Base-by-base conservation (phyloP, 1,140 invertebrate genomes). In the Camponotus vicinus region DNA sequence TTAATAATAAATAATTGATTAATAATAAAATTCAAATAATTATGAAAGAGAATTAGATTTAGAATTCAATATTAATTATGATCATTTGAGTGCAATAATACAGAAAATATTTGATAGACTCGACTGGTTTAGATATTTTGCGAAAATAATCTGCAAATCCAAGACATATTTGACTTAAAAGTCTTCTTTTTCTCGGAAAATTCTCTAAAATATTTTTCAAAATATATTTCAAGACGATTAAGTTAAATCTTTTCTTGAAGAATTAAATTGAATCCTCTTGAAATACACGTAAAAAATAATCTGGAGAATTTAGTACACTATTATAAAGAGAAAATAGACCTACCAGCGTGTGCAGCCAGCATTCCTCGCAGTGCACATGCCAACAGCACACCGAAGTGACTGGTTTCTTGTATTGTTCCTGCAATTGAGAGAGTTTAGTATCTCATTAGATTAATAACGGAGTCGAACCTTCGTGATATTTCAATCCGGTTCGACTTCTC, bases 301-400 rank as follows among this genome's bases (percentile, higher is more conserved):
- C 3, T 13, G 40, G 21, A 9, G 15, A 13, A 3, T 34, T 67
- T 63, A n/a, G 11, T 64, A 66, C 40, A 6, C 34, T 0, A 13
- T 32, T 21, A 21, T 42, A 45, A 45, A 49, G 8, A 15, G 5
- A 69, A 55, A 15, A 9, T 34, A 61, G 45, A 94, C 93, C 95
- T 94, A 97, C 97, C 92, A 99, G 94, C 18, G 98, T 98, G 91
- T 98, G 97, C 2, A 99, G 95, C 98, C 98, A 99, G 93, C 98
- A 99, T 70, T 97, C 97, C 95, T 99, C 98, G 93, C 98, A 99
- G 94, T 99, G 98, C 0, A 99, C 98, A 95, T 99, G 98, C 98
- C 98, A 99, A 94, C 98, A 99, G 92, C 98, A 98, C 63, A 99
- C 97, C 0, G 98, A 99, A n/a, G 98, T 98, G 15, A 99, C 97